Evolutionary conservation across 2,113 vertebrate genomes (phyloP).

Genomic region (Ariopsis seemanni): DNA sequence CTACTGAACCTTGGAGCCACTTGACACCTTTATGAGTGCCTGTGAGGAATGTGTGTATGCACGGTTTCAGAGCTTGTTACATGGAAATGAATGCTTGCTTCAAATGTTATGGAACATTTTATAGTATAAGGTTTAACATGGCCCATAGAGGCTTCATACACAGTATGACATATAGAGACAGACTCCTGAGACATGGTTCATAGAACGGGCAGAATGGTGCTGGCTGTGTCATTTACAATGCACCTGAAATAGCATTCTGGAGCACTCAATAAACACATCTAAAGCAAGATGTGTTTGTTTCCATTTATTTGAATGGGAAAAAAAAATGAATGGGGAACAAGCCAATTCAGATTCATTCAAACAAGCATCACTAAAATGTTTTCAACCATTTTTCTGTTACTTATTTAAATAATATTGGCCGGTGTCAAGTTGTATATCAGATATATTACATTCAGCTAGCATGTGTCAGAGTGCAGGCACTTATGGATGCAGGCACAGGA

Average conservation of each 20-base stretch:
- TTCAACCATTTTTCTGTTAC: not conserved
- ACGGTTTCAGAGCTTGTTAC: not conserved
- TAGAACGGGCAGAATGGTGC: not conserved
- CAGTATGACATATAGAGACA: not conserved
- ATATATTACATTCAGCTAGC: no score
- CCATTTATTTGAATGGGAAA: not conserved
- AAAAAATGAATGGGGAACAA: not conserved
- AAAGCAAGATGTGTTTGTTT: not conserved
- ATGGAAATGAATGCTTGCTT: conserved; percentile 7
- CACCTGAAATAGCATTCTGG: not conserved
- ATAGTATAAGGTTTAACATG: conserved; percentile 1
- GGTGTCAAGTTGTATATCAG: no score
- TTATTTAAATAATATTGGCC: not conserved
- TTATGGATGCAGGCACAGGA: no score
- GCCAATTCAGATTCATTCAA: not conserved
- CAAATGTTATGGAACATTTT: conserved; percentile 17
- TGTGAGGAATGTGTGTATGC: not conserved
- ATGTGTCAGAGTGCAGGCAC: no score
- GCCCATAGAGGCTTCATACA: not conserved
- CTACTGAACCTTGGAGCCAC: not conserved
- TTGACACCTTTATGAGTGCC: not conserved
- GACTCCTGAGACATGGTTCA: conserved; percentile 20
- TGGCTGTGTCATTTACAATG: not conserved
- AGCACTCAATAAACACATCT: not conserved
- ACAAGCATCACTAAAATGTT: not conserved